Percentiles rank a stretch among this genome's conserved stretches.
These are phyloP conservation scores for Globodera ellingtonae DNA, from an alignment of 1,140 invertebrate genomes.

Conservation along the genomic window DNA sequence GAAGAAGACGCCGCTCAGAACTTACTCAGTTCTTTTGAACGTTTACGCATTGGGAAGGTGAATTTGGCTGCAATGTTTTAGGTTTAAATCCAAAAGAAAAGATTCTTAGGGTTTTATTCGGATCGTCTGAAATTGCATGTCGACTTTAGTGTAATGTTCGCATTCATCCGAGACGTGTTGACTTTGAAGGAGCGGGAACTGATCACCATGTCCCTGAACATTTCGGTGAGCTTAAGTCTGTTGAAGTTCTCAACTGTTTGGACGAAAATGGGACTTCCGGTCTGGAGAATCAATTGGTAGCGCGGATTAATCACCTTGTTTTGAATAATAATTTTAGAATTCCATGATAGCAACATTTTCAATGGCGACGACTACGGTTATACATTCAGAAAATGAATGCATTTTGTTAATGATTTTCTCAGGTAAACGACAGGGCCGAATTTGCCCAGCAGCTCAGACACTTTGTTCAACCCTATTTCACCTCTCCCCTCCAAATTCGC, in stretches of 20 bases:
- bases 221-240: not conserved
- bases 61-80: too few relatives aligned
- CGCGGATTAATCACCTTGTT: not conserved
- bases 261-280: not conserved
- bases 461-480: conserved; percentile 37
- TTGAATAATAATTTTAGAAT: not conserved
- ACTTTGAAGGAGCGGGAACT: conserved; percentile 13
- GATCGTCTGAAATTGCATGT: not conserved
- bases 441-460: conserved; percentile 25
- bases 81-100: too few relatives aligned
- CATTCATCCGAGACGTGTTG: conserved; percentile 22
- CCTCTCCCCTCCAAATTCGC: conserved; percentile 6
- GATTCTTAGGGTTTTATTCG: too few relatives aligned
- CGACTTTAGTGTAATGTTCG: conserved; percentile 22
- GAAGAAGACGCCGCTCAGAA: conserved; percentile 23
- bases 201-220: not conserved
- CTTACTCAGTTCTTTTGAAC: conserved; percentile 21
- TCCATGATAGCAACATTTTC: conserved; percentile 15
- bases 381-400: not conserved
- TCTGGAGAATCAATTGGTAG: not conserved
- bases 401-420: conserved; percentile 22
- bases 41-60: conserved; percentile 32
- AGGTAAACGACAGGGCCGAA: conserved; percentile 30
- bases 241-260: conserved; percentile 19
- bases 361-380: not conserved